Base-by-base conservation (phyloP, 2,113 vertebrate species). In the Brienomyrus brachyistius region DNA sequence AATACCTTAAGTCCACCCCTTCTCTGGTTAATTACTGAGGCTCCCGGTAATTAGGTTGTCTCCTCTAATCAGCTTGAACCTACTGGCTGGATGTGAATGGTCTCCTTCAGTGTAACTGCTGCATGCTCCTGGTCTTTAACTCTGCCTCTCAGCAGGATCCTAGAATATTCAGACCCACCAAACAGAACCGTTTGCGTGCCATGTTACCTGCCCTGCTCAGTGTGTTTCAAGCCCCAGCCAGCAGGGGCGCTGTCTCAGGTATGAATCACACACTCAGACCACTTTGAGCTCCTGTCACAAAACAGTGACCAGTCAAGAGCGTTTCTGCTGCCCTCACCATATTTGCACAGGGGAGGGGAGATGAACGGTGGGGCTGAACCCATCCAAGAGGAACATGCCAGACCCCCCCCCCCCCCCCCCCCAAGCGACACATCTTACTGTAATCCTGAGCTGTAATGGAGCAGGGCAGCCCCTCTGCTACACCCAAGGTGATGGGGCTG, bases 21-120 rank as follows among this genome's bases (percentile, higher is more conserved):
- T 93, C 93, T 93, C 93, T 93, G 94, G 89, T 91, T 95, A 95
- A 95, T 96, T 92, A 95, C 91, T 91, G 27, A 91, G 92, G 91
- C 92, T 93, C 92, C 94, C 94, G 94, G 93, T 94, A 96, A 94
- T 94, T 77, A 92, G 93, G 92, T 91, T 87, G 92, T 92, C 93
- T 94, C 91, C 92, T 91, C 90, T 95, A 95, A 95, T 94, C 92
- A 94, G 91, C 92, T 91, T 91, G 84, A 90, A 47, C 90, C 87
- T 74, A 52, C 89, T 2, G 51, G 62, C 89, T 88, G 89, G 40
- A 91, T 93, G 89, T 94, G 89, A 94, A 94, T 91, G 82, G 87
- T 7, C 62, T 89, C 90, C 92, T 86, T 89, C 90, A 90, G 92
- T 92, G 91, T 82, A 77, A 91, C 86, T 89, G 82, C 31, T 88